These are phyloP conservation scores for Nymphalis urticae DNA, from an alignment of 2,888 invertebrate species.

Conservation along the genomic window DNA sequence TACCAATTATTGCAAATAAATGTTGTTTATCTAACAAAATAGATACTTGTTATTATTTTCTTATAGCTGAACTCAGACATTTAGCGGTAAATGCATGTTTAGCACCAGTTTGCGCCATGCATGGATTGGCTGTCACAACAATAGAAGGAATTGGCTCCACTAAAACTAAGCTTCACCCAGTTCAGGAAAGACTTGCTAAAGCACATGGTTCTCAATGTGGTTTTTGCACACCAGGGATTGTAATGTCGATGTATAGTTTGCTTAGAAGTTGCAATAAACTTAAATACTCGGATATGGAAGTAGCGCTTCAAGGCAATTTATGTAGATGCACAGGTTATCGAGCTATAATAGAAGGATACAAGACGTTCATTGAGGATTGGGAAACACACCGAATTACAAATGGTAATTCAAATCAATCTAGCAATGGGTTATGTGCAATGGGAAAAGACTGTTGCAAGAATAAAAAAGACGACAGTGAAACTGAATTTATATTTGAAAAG, in stretches of 20 bases:
- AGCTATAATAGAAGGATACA: constrained; percentile 91
- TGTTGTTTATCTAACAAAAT: not conserved
- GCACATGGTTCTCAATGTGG: constrained; percentile 94
- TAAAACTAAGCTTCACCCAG: constrained; percentile 87
- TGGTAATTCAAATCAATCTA: constrained; percentile 42
- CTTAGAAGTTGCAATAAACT: constrained; percentile 80
- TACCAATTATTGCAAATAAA: not conserved
- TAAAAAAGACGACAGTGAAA: constrained; percentile 69
- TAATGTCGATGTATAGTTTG: constrained; percentile 94
- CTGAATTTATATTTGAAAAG: constrained; percentile 81
- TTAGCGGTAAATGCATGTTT: constrained; percentile 94
- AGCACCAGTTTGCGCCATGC: constrained; percentile 91
- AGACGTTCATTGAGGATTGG: constrained; percentile 88
- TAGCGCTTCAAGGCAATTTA: constrained; percentile 87
- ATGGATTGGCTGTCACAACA: constrained; percentile 92
- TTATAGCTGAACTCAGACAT: constrained; percentile 80
- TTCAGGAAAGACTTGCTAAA: constrained; percentile 90
- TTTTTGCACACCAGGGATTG: constrained; percentile 94
- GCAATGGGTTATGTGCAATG: constrained; percentile 73
- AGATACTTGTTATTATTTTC: not conserved
- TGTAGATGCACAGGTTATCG: constrained; percentile 94
- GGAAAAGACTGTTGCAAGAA: constrained; percentile 85
- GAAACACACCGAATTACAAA: constrained; percentile 73
- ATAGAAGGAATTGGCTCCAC: constrained; percentile 93
- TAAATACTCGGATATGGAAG: constrained; percentile 84